phyloP scores from a whole-genome alignment of 2,888 invertebrate species.

The Watsonalla binaria region DNA sequence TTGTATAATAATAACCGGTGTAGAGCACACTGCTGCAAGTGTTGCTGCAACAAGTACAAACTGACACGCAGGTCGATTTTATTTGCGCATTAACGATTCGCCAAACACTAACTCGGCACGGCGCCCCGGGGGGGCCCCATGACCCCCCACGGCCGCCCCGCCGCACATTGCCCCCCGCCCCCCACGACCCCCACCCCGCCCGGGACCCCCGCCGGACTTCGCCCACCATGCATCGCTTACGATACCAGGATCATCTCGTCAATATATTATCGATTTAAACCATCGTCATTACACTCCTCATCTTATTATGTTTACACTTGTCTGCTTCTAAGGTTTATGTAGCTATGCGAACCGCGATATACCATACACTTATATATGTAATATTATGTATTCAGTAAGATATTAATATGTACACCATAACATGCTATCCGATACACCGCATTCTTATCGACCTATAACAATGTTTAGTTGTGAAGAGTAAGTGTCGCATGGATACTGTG shows the following conservation, averaged over 20 bases:
- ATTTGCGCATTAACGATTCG: constrained; percentile 1
- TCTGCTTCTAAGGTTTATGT: too few relatives aligned
- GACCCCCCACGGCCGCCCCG: constrained; percentile 15
- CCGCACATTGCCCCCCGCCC: constrained; percentile 7
- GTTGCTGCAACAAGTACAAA: too few relatives aligned
- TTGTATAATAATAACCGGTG: too few relatives aligned
- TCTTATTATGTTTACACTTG: neutral
- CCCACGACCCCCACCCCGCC: constrained; percentile 1
- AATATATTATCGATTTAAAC: neutral
- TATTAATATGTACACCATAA: too few relatives aligned
- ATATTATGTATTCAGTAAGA: too few relatives aligned
- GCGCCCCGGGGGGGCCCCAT: constrained; percentile 22
- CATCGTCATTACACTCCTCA: constrained; percentile 1
- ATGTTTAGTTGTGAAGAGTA: too few relatives aligned
- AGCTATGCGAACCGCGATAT: too few relatives aligned
- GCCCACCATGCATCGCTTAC: neutral
- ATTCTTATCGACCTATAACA: too few relatives aligned
- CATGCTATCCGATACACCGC: too few relatives aligned
- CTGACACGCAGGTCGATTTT: neutral
- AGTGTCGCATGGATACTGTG: too few relatives aligned
- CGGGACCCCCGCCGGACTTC: neutral
- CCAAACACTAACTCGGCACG: constrained; percentile 18
- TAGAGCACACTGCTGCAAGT: too few relatives aligned
- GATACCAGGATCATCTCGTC: neutral
- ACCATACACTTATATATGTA: too few relatives aligned